Percentiles rank a stretch among this genome's conserved stretches.
These are phyloP conservation scores for Drosophila picticornis DNA, from an alignment of 2,888 invertebrate genomes.

Conservation along the genomic window DNA sequence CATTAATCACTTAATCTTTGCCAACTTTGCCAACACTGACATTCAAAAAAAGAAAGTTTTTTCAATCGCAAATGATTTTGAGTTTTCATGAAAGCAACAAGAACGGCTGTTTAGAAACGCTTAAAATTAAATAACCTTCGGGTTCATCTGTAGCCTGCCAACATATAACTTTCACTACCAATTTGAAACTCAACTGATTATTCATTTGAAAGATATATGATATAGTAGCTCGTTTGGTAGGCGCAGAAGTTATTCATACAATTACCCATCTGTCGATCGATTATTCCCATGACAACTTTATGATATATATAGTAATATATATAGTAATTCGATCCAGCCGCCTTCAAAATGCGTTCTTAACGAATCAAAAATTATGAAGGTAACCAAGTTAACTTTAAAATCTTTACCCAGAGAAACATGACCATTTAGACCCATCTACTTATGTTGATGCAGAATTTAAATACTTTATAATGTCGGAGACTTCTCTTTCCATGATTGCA, in stretches of 20 bases:
- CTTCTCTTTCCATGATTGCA: not conserved
- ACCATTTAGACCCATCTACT: not conserved
- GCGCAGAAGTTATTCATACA: not conserved
- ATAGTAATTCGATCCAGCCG: not conserved
- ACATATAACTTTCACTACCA: not conserved
- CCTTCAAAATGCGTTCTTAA: not conserved
- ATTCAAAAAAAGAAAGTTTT: fast-evolving
- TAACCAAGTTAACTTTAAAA: not conserved
- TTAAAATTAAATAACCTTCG: not conserved
- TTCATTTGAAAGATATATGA: not conserved
- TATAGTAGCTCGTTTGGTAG: not conserved
- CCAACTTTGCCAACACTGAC: not conserved
- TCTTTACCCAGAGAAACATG: not conserved
- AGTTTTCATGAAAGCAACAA: not conserved
- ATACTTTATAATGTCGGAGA: not conserved
- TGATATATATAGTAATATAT: too few species aligned
- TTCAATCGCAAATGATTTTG: not conserved
- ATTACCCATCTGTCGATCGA: not conserved
- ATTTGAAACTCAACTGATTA: not conserved
- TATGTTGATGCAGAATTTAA: not conserved
- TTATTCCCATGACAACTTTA: not conserved
- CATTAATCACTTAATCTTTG: not conserved
- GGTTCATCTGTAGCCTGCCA: not conserved
- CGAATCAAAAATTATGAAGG: not conserved
- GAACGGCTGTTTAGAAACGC: not conserved